Evolutionary conservation across 2,888 invertebrate genomes (phyloP), one percentile per base, ranked within the genome.

Genomic region (Reticulitermes lucifugus): DNA sequence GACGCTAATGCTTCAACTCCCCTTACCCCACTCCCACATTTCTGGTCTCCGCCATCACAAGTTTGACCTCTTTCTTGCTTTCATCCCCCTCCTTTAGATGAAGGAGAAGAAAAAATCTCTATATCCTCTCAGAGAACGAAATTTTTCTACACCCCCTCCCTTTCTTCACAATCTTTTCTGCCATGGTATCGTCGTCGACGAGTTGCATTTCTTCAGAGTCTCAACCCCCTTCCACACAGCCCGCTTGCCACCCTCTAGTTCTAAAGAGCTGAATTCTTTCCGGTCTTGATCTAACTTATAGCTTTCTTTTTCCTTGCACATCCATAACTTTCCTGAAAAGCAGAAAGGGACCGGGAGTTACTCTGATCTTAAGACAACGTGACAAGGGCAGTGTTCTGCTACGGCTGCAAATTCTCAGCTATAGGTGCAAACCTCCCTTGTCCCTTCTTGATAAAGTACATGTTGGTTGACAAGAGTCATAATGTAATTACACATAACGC

Each of bases 211-310:
- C 83, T 84, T 41, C 60, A 59, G 41, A 22, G 60, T 35, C 79
- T 41, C 55, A 41, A 10, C 51, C 75, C 83, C 46, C 55, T n/a
- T 65, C 25, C 65, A 25, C 12, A n/a, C 65, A 29, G 25, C 77
- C 82, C 46, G 46, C 70, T 83, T 83, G 43, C 83, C 83, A 65
- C 81, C 81, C 81, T 81, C 81, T 41, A 70, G 81, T 81, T 84
- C 79, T 84, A 85, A 85, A 85, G 85, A 81, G 83, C 82, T 83
- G 86, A 82, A 86, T 86, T 86, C 86, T 86, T 86, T 86, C 86
- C 86, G 86, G 86, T 79, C 83, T 82, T 82, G 86, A 75, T 80
- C 86, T 86, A 84, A 86, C 84, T 86, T 86, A 86, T 84, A 83
- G 84, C 86, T 86, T 84, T 85, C 85, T 80, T 85, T 84, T 85